A percentile compares a stretch with the other conserved stretches of the same genome.
Evolutionary conservation across 2,797 vertebrate species (phyloP).

Genomic region (Peromyscus attwateri): DNA sequence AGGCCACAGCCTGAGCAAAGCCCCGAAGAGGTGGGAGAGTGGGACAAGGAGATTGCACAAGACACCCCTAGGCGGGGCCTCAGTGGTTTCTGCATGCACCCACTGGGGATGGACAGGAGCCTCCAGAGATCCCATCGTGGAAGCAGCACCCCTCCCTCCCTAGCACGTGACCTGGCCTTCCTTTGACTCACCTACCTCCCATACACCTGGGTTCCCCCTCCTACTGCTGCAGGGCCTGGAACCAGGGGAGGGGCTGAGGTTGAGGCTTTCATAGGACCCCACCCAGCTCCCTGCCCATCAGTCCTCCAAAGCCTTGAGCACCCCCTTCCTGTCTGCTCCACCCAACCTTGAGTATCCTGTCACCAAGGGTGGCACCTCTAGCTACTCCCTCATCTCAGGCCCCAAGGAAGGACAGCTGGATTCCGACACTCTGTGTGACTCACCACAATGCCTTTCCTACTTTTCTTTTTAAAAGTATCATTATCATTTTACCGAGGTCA

Average conservation of each 20-base stretch:
- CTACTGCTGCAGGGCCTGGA: conserved; percentile 54
- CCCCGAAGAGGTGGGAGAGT: neutral
- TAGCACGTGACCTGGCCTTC: conserved; percentile 78
- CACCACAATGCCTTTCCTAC: conserved; percentile 27
- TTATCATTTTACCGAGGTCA: conserved; percentile 5
- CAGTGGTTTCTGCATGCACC: neutral
- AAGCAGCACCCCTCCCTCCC: neutral
- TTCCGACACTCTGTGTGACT: conserved; percentile 67
- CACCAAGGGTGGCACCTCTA: neutral
- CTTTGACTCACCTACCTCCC: conserved; percentile 69
- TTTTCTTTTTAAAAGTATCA: conserved; percentile 49
- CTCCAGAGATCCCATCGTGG: neutral
- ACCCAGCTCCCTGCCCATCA: conserved; percentile 25
- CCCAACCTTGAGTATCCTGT: conserved; percentile 47
- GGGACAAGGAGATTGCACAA: neutral
- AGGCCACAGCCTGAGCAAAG: neutral
- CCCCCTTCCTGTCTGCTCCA: conserved; percentile 43
- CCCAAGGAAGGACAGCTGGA: conserved; percentile 1
- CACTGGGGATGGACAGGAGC: neutral
- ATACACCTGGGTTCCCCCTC: conserved; percentile 59
- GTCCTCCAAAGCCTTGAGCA: neutral
- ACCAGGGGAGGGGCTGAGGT: conserved; percentile 47
- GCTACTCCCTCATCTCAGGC: conserved; percentile 61
- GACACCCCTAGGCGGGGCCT: neutral
- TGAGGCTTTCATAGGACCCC: conserved; percentile 6